Base-by-base conservation (phyloP, 1,140 invertebrate genomes). In the Cherax destructor region DNA sequence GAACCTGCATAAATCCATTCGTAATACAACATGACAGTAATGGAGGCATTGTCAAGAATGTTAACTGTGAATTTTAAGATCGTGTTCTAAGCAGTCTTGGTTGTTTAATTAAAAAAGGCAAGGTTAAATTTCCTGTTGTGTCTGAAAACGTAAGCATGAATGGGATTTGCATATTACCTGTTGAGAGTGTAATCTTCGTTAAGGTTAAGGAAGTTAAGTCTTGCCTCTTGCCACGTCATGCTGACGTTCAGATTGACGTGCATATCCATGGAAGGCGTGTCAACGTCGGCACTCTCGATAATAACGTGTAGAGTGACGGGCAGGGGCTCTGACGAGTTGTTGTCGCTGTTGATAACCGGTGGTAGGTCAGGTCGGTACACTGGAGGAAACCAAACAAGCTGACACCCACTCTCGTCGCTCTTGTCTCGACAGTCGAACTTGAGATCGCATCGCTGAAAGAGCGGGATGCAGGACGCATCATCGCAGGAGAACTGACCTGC, bases 321-420 rank as follows among this genome's bases (percentile, higher is more conserved):
- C 24, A 93, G 65, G 13, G 89, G 89, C 18, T 56, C 83, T 10
- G 81, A 85, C 30, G 18, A 18, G 61, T 91, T 86, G 59, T 59
- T 85, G 30, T 78, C 49, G 78, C 65, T 84, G 74, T 91, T 77
- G 41, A 91, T 87, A 16, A 61, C 89, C 0, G 92, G 92, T 5
- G 92, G 92, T 41, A 93, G 65, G 49, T 93, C 92, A 13, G 79
- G 87, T n/a, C 89, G 79, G 86, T 93, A 93, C 16, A 88, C 79
- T 21, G 83, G 77, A 21, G 92, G 92, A 78, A 92, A 92, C 69
- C 83, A 65, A 59, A 93, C 92, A 13, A 93, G 74, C 81, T 92
- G 87, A 94, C 96, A 97, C 94, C 95, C 95, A 65, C 94, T 94
- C 95, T 98, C 97, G 95, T 98, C 97, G 61, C 96, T 96, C 86